Evolutionary conservation across 2,113 vertebrate genomes (phyloP), one percentile per base, ranked within the genome.

Genomic region (Corydoras maculifer): DNA sequence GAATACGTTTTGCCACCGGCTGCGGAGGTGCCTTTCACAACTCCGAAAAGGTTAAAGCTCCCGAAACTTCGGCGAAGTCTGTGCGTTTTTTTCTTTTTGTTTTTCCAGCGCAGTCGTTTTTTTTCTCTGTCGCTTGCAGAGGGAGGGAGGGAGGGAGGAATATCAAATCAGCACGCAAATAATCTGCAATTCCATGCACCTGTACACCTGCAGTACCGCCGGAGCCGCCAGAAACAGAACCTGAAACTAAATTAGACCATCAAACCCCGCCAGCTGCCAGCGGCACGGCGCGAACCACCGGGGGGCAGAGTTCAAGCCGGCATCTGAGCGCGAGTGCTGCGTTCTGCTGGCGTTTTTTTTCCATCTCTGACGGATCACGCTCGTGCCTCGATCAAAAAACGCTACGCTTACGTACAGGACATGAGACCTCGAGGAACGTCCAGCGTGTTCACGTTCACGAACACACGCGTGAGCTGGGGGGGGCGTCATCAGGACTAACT

Each of bases 11-110:
- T 32, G 74, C 69, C 51, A 78, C 79, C 77, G 77, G 72, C 70
- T 75, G 74, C 57, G 79, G 76, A 77, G 80, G 79, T 84, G 86
- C 82, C 85, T 87, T 88, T 87, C 77, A 76, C 68, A 83, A 79
- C 81, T 86, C 62, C 25, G 63, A 78, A 85, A 84, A 85, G 82
- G 86, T 87, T 81, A 85, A 82, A 86, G 76, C 35, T 18, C 48
- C 58, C 58, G 58, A 83, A 83, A 78, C 78, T 82, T 82, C 54
- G 48, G 65, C 63, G 57, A 54, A 57, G 32, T 60, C 76, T 71
- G 57, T 61, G 32, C 4, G 31, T 43, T 35, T 30, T 62, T 15
- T 43, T 25, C 18, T 25, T 25, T 25, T 25, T 25, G 18, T 25
- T 25, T 25, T 62, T 48, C 5, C 7, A 43, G 35, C 4, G 2